Evolutionary conservation across 2,113 vertebrate species (phyloP).

Genomic region (Phainopepla nitens): DNA sequence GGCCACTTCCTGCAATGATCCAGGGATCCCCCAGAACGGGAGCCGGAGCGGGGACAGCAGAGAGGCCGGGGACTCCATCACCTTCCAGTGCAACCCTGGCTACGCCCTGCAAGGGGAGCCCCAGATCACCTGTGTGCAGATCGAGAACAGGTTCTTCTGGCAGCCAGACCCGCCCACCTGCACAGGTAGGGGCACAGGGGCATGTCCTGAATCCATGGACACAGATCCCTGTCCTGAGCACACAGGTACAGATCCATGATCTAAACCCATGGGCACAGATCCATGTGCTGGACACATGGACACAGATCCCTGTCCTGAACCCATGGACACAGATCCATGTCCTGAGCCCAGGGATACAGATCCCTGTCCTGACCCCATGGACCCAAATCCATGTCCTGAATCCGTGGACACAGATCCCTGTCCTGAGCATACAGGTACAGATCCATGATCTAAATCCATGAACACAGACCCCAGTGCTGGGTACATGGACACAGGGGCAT

Average conservation of each 20-base stretch:
- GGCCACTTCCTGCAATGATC: constrained; percentile 96
- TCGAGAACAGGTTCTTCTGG: constrained; percentile 96
- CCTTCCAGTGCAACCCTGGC: constrained; percentile 94
- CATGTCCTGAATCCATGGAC: rapidly evolving
- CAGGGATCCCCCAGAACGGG: constrained; percentile 91
- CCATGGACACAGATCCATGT: neutral
- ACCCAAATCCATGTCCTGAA: rapidly evolving
- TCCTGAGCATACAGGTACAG: rapidly evolving
- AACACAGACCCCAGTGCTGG: rapidly evolving
- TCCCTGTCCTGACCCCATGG: neutral
- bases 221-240: neutral
- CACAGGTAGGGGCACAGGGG: constrained; percentile 69
- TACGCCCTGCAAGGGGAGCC: constrained; percentile 88
- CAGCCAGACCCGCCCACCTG: constrained; percentile 93
- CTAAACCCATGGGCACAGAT: neutral
- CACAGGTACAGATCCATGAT: rapidly evolving
- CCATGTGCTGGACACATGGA: neutral
- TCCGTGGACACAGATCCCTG: rapidly evolving
- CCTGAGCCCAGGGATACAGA: neutral
- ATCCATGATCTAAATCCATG: too few relatives aligned
- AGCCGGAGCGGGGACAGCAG: constrained; percentile 90
- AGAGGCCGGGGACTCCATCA: constrained; percentile 88
- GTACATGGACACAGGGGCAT: rapidly evolving
- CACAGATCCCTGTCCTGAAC: neutral
- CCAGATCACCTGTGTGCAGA: constrained; percentile 91